Percentiles rank a stretch among this genome's conserved stretches.
Conservation (phyloP, 2,113 vertebrate genomes). For the Austrofundulus limnaeus region DNA sequence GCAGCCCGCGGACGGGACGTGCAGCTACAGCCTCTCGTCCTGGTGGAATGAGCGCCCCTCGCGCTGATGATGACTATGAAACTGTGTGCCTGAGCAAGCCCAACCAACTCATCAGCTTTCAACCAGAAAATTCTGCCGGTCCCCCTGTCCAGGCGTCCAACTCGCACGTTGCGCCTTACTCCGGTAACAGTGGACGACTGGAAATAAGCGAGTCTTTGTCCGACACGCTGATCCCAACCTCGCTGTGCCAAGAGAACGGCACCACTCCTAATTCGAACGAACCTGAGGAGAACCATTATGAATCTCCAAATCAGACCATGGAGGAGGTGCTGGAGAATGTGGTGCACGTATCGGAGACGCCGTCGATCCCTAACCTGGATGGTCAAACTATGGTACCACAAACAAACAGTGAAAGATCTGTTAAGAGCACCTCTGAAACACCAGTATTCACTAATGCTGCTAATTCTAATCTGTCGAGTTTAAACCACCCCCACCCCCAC, state of each 20-base stretch:
- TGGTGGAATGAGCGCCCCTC: neutral
- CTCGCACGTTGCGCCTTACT: constrained; percentile 16
- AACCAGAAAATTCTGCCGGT: neutral
- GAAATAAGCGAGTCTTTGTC: constrained; percentile 34
- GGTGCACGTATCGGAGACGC: constrained; percentile 31
- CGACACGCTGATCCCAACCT: neutral
- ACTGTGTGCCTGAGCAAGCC: constrained; percentile 68
- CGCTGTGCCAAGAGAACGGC: constrained; percentile 45
- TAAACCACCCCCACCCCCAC: neutral
- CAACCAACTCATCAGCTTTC: constrained; percentile 46
- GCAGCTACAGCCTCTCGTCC: neutral
- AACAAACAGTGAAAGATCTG: constrained; percentile 30
- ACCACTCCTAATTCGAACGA: constrained; percentile 29
- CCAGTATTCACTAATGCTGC: neutral
- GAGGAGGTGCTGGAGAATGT: constrained; percentile 18
- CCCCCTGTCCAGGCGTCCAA: neutral
- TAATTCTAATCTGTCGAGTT: neutral
- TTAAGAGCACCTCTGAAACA: constrained; percentile 1
- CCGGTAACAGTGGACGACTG: constrained; percentile 38
- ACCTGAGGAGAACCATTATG: constrained; percentile 67
- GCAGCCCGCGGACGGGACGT: neutral
- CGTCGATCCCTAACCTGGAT: constrained; percentile 56
- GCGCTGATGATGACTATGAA: neutral
- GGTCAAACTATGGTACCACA: constrained; percentile 28
- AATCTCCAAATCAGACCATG: constrained; percentile 43